Base-by-base conservation (phyloP, 35 echinoderm and acorn worm species). In the Hemicentrotus pulcherrimus region DNA sequence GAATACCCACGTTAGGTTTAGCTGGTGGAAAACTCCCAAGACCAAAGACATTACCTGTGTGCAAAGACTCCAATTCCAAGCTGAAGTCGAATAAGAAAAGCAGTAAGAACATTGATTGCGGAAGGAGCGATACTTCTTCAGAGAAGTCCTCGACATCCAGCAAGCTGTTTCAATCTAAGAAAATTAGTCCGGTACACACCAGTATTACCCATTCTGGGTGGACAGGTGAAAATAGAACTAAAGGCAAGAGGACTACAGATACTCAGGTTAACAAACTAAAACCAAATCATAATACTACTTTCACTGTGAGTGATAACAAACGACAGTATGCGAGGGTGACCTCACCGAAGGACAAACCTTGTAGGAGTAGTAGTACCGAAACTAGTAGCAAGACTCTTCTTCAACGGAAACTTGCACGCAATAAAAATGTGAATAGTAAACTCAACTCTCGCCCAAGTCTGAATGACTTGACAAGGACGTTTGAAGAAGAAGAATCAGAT, bases 101-200 rank as follows among this genome's bases (percentile, higher is more conserved):
- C 30, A 58, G 91, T 11, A 93, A 93, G 91, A 93, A 93, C 91
- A 46, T 93, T 93, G 91, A 93, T 28, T 93, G 46, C 48, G 45
- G 47, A 13, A 47, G 48, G 48, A 58, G 91, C 19, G 91, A 93
- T 47, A 93, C 92, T 88, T 86, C 94, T 91, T 94, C 90, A 50
- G 96, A 88, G 55, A 96, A 96, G 94, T 96, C 97, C 45, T 92
- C 95, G 19, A 94, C 95, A 47, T 46, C 94, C 41, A 96, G 96
- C 94, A 99, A 99, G 90, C 93, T 97, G 78, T 97, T 99, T n/a
- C 94, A 94, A 94, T 95, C 48, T 33, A 94, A 96, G 61, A 99
- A 96, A 96, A 94, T 99, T 48, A 97, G 98, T 70, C 98, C 96
- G 94, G 94, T 97, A 24, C 65, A 99, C 35, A 95, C 88, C 87